phyloP scores from a whole-genome alignment of 2,113 vertebrate species.

The Psittacula cyanocephala region DNA sequence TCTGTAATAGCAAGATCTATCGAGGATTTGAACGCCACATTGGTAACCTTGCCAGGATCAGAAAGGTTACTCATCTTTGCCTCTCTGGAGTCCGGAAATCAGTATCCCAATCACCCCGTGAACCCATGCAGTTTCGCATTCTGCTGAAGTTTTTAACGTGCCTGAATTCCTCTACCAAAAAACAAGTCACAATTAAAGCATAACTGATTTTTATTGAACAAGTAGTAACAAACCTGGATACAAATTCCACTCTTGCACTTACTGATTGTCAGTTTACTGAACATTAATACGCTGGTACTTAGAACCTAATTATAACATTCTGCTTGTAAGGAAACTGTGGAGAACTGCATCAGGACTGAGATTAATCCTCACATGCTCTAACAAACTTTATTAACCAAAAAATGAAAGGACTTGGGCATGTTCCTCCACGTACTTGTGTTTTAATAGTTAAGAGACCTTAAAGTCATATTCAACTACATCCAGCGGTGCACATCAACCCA shows the following conservation, averaged over 20 bases:
- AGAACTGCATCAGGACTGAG: neutral
- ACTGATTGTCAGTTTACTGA: neutral
- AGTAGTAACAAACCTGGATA: neutral
- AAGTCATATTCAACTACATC: neutral
- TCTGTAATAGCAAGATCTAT: neutral
- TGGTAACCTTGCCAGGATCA: neutral
- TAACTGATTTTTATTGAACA: neutral
- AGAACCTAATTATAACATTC: neutral
- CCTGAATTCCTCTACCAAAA: neutral
- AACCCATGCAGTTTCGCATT: neutral
- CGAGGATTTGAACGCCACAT: neutral
- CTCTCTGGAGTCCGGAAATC: neutral
- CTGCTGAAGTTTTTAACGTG: neutral
- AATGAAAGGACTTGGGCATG: neutral
- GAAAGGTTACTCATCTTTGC: neutral
- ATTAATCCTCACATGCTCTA: neutral
- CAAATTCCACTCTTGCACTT: neutral
- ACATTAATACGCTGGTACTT: neutral
- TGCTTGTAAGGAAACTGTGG: neutral
- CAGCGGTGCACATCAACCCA: neutral
- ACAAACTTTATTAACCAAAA: neutral
- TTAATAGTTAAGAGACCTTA: neutral
- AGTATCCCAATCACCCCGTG: neutral
- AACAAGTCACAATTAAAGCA: neutral
- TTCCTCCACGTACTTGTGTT: neutral